Conservation (phyloP, 2,797 vertebrate species). For the Hephaestus fuliginosus region DNA sequence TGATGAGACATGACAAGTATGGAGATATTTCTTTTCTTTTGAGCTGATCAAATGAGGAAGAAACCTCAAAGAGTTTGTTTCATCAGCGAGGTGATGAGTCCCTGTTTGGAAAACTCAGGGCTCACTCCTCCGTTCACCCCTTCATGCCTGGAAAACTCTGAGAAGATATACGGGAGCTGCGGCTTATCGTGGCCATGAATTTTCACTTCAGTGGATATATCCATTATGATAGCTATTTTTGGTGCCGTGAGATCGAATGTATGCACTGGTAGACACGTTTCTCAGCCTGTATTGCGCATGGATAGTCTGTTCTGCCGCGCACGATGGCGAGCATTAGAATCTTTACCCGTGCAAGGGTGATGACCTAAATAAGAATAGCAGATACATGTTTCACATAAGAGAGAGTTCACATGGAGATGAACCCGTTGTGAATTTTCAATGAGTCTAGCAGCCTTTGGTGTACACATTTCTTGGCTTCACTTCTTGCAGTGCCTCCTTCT, state of each 20-base stretch:
- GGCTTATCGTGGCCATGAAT: constrained; percentile 54
- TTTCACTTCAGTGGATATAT: constrained; percentile 60
- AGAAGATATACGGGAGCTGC: constrained; percentile 21
- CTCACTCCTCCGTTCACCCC: constrained; percentile 28
- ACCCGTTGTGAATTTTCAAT: constrained; percentile 42
- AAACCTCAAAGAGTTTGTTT: constrained; percentile 28
- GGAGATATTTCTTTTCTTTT: constrained; percentile 10
- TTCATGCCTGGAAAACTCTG: constrained; percentile 37
- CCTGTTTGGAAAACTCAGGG: constrained; percentile 12
- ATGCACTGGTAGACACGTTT: constrained; percentile 59
- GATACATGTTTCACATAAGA: constrained; percentile 33
- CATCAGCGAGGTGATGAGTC: constrained; percentile 32
- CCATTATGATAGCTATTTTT: constrained; percentile 65
- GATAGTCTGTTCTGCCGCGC: constrained; percentile 39
- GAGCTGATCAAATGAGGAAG: not conserved
- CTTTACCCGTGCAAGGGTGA: constrained; percentile 27
- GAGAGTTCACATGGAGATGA: constrained; percentile 49
- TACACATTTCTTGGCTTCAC: not conserved
- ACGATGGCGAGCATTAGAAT: constrained; percentile 24
- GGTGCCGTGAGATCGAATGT: constrained; percentile 55
- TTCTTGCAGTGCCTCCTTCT: not conserved
- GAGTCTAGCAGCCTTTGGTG: not conserved
- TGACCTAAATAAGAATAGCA: constrained; percentile 61
- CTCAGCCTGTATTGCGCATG: constrained; percentile 27
- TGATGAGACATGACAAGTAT: not conserved